Conservation (phyloP, 2,113 vertebrate genomes). For the Heloderma charlesbogerti region DNA sequence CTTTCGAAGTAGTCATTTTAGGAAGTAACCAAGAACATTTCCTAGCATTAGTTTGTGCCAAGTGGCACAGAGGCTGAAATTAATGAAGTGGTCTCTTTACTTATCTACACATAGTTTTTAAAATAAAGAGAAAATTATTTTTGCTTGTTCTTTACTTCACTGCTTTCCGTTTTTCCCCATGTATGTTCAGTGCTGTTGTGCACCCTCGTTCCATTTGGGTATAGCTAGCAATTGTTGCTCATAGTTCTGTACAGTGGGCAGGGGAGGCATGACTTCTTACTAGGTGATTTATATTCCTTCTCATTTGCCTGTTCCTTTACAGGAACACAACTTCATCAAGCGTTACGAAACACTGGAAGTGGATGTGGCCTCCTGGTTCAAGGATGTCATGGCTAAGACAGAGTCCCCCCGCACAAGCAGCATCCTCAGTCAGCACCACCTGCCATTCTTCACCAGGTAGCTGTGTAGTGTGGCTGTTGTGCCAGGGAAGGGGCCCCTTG, state of each 20-base stretch:
- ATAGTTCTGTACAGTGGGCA: neutral
- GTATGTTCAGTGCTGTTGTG: neutral
- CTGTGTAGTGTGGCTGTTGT: slow-evolving; percentile 47
- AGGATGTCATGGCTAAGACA: slow-evolving; percentile 94
- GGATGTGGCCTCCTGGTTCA: slow-evolving; percentile 96
- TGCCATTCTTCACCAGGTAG: slow-evolving; percentile 96
- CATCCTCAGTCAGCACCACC: slow-evolving; percentile 91
- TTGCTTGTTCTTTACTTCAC: neutral
- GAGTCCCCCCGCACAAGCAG: slow-evolving; percentile 93
- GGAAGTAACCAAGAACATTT: neutral
- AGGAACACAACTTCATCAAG: slow-evolving; percentile 95
- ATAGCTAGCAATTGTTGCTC: neutral
- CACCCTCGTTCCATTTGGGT: neutral
- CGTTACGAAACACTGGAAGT: slow-evolving; percentile 92
- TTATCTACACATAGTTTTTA: neutral
- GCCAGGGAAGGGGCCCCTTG: slow-evolving; percentile 24
- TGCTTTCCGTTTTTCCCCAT: neutral
- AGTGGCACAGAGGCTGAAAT: neutral
- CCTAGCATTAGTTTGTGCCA: neutral
- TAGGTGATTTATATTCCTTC: neutral
- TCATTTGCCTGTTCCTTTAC: slow-evolving; percentile 4
- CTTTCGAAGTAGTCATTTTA: neutral
- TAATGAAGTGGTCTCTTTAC: neutral
- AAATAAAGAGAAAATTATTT: neutral
- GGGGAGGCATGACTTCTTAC: neutral